These are phyloP conservation scores for Caenorhabditis latens DNA, from an alignment of 1,140 invertebrate genomes.

Conservation along the genomic window DNA sequence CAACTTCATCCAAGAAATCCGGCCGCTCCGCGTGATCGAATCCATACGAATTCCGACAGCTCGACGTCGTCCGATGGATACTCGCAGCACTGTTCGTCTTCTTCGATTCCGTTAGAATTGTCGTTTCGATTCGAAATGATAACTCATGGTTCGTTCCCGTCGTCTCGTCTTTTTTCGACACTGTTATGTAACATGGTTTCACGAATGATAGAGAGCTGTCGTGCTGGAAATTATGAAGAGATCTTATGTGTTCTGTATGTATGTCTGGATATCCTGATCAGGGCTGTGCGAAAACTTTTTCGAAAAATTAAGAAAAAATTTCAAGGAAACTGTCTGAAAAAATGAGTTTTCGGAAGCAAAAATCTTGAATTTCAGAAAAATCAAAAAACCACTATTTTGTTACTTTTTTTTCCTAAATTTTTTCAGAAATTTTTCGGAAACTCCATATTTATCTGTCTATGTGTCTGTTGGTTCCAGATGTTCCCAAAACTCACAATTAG, in stretches of 20 bases:
- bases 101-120: neutral
- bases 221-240: neutral
- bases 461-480: too few species aligned
- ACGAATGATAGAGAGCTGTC: neutral
- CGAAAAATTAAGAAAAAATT: too few species aligned
- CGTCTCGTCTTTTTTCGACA: neutral
- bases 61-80: neutral
- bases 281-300: too few species aligned
- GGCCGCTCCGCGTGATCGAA: neutral
- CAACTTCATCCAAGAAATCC: neutral
- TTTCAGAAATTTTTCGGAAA: too few species aligned
- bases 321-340: too few species aligned
- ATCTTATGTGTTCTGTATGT: too few species aligned
- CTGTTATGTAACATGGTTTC: conserved; percentile 6
- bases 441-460: too few species aligned
- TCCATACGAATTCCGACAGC: neutral
- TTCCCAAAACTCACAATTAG: neutral
- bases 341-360: too few species aligned
- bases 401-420: too few species aligned
- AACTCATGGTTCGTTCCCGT: neutral
- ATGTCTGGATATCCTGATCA: neutral
- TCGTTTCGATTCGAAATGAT: neutral
- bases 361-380: too few species aligned
- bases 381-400: too few species aligned
- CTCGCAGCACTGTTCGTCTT: conserved; percentile 19